Evolutionary conservation across 2,888 invertebrate species (phyloP), one percentile per base, ranked within the genome.

Genomic region (Papilio protenor): DNA sequence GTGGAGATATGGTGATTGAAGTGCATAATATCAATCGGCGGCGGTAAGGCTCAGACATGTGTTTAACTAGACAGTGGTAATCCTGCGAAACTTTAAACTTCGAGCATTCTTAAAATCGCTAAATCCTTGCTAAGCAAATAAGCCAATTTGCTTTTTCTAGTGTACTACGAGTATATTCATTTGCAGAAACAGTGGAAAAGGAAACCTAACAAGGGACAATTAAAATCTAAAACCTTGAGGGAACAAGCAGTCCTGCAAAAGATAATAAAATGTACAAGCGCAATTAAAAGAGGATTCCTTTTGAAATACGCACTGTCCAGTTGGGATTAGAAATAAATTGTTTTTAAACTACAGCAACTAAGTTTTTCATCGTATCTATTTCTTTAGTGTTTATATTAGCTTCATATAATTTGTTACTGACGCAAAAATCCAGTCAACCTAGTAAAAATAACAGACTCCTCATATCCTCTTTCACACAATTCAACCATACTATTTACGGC

Each of bases 141-240:
- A 45, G 45, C 21, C 12, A 69, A 45, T 45, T 45, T 69, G n/a
- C 6, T 21, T n/a, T 6, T 49, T 14, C 27, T n/a, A 49, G 23
- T 52, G n/a, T 49, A 49, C 33, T 27, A n/a, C n/a, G n/a, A n/a
- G n/a, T n/a, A 33, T 33, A 64, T 21, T 69, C 49, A 49, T 64
- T 61, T 27, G 27, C 27, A 27, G 23, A 40, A 70, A 23, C 45
- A 49, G 12, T 12, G 21, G 64, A 77, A 61, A 40, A 40, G 52
- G 64, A 73, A 73, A 77, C 64, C 72, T 77, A 66, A 72, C 45
- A 52, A 72, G 18, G 64, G 55, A 64, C 76, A 73, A 66, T 77
- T 73, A 77, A 77, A 77, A 73, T 18, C 70, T 64, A 64, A 64
- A 77, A 55, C 55, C 52, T 72, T 18, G 12, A 23, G 14, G 72